Base-by-base conservation (phyloP, 2,113 vertebrate genomes). In the Axis porcinus region DNA sequence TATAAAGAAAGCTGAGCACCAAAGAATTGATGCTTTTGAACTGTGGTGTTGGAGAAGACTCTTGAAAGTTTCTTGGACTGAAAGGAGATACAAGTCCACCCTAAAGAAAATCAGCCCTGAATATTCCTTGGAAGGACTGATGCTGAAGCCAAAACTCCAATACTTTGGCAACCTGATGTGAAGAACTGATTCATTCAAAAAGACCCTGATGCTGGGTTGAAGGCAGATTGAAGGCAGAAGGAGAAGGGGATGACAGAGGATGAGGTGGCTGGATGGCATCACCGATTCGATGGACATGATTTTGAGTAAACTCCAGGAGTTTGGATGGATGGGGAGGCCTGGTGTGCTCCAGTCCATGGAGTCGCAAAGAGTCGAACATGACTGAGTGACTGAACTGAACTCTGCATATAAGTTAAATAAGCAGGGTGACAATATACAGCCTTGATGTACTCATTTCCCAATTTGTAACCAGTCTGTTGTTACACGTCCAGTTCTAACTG, bases 311-410 rank as follows among this genome's bases (percentile, higher is more conserved):
- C 9, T 21, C 17, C 1, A 0, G 17, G 64, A 36, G 7, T 3
- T 70, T n/a, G n/a, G n/a, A 70, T 21, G 17, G 64, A 21, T 17
- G 5, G 64, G n/a, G 64, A 70, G 17, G 4, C 64, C n/a, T 70
- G 9, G 64, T 0, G 0, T 70, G n/a, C 17, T 70, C 9, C 0
- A 0, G n/a, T 21, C 5, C n/a, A 70, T 70, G n/a, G 17, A 2
- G 19, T 36, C 1, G 0, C 64, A 70, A 36, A 36, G 64, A 36
- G 33, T 58, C 0, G 3, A 25, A 58, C 57, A 27, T 5, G 8
- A 58, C 9, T 70, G 64, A 70, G 9, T 5, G 2, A 70, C n/a
- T 70, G 17, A 70, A 70, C 64, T 36, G 17, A 70, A 70, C 9
- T 70, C 4, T 54, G 52, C 52, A 54, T 54, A 17, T 54, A 54